A percentile compares a stretch with the other conserved stretches of the same genome.
Conservation (phyloP, 2,113 vertebrate species). For the Raja brachyura region DNA sequence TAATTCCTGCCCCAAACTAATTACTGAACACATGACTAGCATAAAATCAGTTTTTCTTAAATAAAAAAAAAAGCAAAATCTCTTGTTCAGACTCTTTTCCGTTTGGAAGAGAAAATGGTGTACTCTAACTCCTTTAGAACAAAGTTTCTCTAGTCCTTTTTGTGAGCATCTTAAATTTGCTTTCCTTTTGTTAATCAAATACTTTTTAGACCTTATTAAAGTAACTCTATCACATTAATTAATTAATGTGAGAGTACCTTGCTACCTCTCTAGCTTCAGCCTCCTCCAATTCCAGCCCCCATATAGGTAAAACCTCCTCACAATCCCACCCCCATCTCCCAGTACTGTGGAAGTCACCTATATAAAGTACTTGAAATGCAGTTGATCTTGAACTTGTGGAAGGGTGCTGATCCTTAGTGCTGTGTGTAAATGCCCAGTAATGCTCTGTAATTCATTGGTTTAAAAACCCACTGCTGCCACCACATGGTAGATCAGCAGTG, state of each 20-base stretch:
- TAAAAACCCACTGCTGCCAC: not conserved
- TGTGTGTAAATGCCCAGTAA: not conserved
- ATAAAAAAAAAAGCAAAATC: not conserved
- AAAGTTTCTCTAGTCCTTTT: not conserved
- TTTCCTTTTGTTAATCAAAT: not conserved
- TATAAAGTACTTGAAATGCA: not conserved
- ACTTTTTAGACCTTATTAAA: not conserved
- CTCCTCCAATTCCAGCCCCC: not conserved
- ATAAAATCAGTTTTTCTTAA: no score
- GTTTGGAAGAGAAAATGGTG: not conserved
- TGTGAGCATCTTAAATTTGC: not conserved
- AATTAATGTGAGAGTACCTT: no score
- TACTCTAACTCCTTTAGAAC: not conserved
- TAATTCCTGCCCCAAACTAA: no score
- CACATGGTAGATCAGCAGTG: not conserved
- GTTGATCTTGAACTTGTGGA: not conserved
- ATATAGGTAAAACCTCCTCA: no score
- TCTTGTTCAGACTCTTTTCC: not conserved
- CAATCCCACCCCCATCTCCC: no score
- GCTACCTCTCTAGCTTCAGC: not conserved
- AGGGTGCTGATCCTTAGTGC: not conserved
- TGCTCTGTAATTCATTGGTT: not conserved
- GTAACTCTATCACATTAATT: no score
- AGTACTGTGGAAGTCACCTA: no score
- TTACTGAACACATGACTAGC: no score